Evolutionary conservation across 2,797 vertebrate species (phyloP).

Genomic region (Kryptopterus vitreolus): DNA sequence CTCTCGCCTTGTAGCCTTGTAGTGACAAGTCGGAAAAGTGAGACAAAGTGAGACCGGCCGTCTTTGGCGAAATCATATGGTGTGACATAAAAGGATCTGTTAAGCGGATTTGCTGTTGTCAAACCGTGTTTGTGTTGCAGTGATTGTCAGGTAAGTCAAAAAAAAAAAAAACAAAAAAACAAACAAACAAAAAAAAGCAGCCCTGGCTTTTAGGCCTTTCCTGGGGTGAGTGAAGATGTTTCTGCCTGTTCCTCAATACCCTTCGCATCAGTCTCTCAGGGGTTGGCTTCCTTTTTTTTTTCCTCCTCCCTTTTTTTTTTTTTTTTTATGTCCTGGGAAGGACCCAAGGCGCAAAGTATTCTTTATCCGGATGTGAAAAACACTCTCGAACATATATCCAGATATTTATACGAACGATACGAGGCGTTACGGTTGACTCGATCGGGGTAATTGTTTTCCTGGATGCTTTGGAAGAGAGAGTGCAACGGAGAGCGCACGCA

Average conservation of each 20-base stretch:
- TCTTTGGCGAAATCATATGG: slow-evolving; percentile 36
- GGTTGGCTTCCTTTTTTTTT: background rate
- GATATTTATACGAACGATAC: slow-evolving; percentile 47
- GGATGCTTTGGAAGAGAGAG: slow-evolving; percentile 42
- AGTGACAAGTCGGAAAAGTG: slow-evolving; percentile 41
- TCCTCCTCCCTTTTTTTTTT: background rate
- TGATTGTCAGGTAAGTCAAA: slow-evolving; percentile 38
- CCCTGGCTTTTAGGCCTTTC: background rate
- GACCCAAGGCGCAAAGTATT: too few species aligned
- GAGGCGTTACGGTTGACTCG: slow-evolving; percentile 37
- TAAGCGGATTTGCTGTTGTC: slow-evolving; percentile 51
- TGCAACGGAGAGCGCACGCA: too few species aligned
- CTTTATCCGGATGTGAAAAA: too few species aligned
- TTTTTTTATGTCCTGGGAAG: too few species aligned
- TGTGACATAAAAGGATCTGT: slow-evolving; percentile 48
- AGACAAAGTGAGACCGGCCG: slow-evolving; percentile 47
- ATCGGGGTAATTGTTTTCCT: slow-evolving; percentile 55
- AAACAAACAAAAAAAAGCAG: too few species aligned
- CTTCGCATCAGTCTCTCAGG: background rate
- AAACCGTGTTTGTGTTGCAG: slow-evolving; percentile 53
- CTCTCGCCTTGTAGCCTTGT: slow-evolving; percentile 21
- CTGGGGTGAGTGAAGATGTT: background rate
- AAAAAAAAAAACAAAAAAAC: too few species aligned
- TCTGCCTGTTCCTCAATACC: background rate
- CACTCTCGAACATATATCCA: slow-evolving; percentile 35